Evolutionary conservation across 2,113 vertebrate genomes (phyloP), one percentile per base, ranked within the genome.

Genomic region (Gopherus flavomarginatus): DNA sequence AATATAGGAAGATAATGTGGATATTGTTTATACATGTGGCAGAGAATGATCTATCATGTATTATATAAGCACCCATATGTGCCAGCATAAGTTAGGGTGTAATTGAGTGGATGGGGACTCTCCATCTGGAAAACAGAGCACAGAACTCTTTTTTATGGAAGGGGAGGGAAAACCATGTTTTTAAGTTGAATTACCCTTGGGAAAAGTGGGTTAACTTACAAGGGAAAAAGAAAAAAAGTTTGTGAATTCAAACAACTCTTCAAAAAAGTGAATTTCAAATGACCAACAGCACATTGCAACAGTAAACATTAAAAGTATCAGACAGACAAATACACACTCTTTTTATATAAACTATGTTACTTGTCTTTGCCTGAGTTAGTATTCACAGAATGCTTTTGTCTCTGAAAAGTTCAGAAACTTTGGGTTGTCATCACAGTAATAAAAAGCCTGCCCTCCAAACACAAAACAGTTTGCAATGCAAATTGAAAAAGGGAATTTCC

Each of bases 231-330:
- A 90, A 93, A 89, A 90, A 90, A 95, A 94, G 42, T 89, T 90
- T 69, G 52, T 88, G 89, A 92, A 95, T 93, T 93, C 79, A 93
- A 90, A 90, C 81, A 97, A 81, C 75, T 95, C 92, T 44, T 86
- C 26, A 69, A 19, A n/a, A 89, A 96, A 96, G 95, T 81, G 87
- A 82, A 93, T 96, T 97, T 96, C 82, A 96, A 97, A 96, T 93
- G 2, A 91, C 47, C 85, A 35, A 52, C 75, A 47, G 95, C 89
- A 83, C 57, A 14, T 56, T 94, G 84, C 54, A 93, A 42, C 75
- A 96, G 84, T 88, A 92, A 35, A 78, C 89, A 93, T 79, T 94
- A 93, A 96, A 97, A 72, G 27, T 86, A 93, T 1, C 53, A 72
- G 38, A 94, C 84, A 94, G 95, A 91, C 81, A 79, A 44, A 78